Evolutionary conservation across 2,888 invertebrate genomes (phyloP).

Genomic region (Dorcus hopei): DNA sequence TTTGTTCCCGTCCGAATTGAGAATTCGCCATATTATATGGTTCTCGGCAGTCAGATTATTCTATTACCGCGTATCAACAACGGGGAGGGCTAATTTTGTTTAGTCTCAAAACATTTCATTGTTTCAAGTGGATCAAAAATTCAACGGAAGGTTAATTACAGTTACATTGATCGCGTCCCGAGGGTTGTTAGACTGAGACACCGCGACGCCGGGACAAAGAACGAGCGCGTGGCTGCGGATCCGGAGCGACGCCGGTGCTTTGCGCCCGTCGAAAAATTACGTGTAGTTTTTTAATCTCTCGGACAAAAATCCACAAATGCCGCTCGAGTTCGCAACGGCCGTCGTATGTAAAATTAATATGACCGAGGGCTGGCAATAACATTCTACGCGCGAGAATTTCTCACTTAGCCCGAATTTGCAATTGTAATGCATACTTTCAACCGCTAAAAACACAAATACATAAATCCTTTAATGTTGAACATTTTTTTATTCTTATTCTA

Average conservation of each 20-base stretch:
- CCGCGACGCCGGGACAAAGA: constrained; percentile 1
- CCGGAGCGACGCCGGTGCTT: neutral
- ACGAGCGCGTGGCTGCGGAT: constrained; percentile 3
- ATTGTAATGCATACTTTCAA: constrained; percentile 4
- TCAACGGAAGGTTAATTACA: constrained; percentile 64
- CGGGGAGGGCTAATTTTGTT: constrained; percentile 61
- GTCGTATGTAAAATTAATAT: neutral
- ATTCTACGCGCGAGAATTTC: neutral
- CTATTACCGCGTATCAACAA: constrained; percentile 69
- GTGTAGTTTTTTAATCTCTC: neutral
- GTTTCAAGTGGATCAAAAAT: constrained; percentile 67
- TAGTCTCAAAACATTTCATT: constrained; percentile 67
- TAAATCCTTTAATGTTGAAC: neutral
- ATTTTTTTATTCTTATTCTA: no score
- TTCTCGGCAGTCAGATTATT: constrained; percentile 59
- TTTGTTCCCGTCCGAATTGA: neutral
- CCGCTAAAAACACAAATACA: neutral
- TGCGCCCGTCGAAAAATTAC: neutral
- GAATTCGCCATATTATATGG: neutral
- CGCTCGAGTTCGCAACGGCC: neutral
- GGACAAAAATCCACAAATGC: no score
- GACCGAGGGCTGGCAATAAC: neutral
- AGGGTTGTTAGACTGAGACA: constrained; percentile 24
- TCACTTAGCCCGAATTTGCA: constrained; percentile 5
- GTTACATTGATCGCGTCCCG: constrained; percentile 52